Evolutionary conservation across 2,888 invertebrate species (phyloP), one percentile per base, ranked within the genome.

Genomic region (Pyrochroa serraticornis): DNA sequence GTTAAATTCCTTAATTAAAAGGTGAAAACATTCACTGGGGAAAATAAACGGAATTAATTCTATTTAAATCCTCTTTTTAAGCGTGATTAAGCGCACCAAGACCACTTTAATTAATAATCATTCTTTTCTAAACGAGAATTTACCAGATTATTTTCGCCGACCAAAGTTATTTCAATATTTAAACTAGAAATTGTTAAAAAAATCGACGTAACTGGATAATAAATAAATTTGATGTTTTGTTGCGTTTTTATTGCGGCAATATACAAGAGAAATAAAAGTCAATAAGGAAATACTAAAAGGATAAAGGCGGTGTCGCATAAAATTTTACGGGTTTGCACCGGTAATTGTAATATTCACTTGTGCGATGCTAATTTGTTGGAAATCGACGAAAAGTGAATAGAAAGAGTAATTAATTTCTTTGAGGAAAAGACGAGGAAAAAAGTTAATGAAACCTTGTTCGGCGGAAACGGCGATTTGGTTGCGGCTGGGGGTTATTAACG

Each of bases 1-100:
- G 49, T 48, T 44, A 56, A 67, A 63, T 59, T 64, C 60, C 60
- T 64, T 67, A 69, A 70, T 68, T 68, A 69, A 67, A 68, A 67
- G 65, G 67, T 63, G 61, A 58, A 65, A 67, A 62, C 54, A 57
- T 57, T 60, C 64, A 59, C 55, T 44, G 32, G 51, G 57, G 61
- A 31, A 51, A 52, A 69, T 68, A 70, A 68, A 68, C 63, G 61
- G 58, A 69, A 71, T 70, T 71, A 71, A 70, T 69, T 66, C 60
- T 64, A 62, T 70, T 67, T 62, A 61, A 55, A 67, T 62, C 63
- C 65, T 60, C 59, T 62, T 63, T 22, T 67, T 64, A 61, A 64
- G 62, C 63, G 54, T 69, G 67, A 71, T 69, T 66, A 67, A 70
- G 60, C 43, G 31, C 58, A 57, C 62, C 30, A 37, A 58, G 56